Base-by-base conservation (phyloP, 2,113 vertebrate species). In the Corydoras maculifer region DNA sequence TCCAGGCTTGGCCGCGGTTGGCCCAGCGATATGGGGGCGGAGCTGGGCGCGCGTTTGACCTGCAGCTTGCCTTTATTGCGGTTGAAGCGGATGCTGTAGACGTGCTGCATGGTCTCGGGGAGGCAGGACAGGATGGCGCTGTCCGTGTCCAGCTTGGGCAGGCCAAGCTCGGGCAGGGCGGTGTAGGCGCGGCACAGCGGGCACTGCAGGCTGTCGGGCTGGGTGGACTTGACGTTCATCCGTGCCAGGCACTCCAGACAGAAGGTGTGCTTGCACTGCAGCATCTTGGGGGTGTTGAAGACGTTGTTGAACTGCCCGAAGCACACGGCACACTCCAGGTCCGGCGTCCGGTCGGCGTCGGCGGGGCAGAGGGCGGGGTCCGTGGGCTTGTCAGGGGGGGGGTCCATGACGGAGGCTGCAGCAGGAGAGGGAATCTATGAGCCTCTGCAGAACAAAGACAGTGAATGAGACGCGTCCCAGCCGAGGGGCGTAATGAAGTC, bases 221-320 rank as follows among this genome's bases (percentile, higher is more conserved):
- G 80, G 0, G 75, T 0, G 0, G 90, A 88, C 74, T 90, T 90
- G 50, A 92, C 67, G 59, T 91, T 91, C 29, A 93, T 90, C 69
- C 89, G 86, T 0, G 90, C 89, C 75, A 93, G 82, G 55, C 91
- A 92, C 83, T 92, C 91, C 77, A 92, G 82, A 74, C 91, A 93
- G 86, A 93, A 91, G 2, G 91, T 91, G 80, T 92, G 91, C 0
- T 72, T 72, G 69, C 91, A 93, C 15, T 85, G 83, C 3, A 93
- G 86, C 82, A 90, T 78, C 77, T 91, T 90, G n/a, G 91, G 91
- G 12, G 89, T 86, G 65, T 86, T 87, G 84, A 91, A 92, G 68
- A 89, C 69, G 15, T 92, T 93, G 84, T 92, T 89, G 78, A 91
- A 93, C 76, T 86, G 82, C 68, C 84, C 86, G 82, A 91, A 92